Conservation (phyloP, 2,113 vertebrate genomes). For the Erythrolamprus reginae region DNA sequence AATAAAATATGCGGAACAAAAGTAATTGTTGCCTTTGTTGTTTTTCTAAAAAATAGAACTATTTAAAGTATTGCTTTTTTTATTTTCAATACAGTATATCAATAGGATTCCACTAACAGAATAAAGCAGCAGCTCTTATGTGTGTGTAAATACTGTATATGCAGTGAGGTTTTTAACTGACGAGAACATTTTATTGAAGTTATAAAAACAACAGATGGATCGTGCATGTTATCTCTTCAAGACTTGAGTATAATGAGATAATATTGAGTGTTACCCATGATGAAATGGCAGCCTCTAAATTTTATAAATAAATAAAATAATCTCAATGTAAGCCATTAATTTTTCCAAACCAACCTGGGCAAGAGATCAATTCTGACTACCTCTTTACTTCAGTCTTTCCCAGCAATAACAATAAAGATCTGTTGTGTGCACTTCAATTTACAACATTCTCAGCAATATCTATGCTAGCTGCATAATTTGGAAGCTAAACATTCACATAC, state of each 20-base stretch:
- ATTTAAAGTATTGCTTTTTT: not conserved
- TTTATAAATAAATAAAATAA: not conserved
- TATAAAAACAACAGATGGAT: not conserved
- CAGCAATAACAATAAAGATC: not conserved
- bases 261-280: not conserved
- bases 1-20: fast-evolving
- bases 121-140: too few relatives aligned
- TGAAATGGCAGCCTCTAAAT: not conserved
- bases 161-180: not conserved
- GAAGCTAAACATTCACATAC: not conserved
- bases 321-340: not conserved
- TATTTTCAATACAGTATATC: not conserved
- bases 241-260: not conserved
- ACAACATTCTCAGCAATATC: not conserved
- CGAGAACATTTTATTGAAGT: not conserved
- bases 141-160: not conserved
- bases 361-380: not conserved
- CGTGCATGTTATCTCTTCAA: not conserved
- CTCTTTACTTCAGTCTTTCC: not conserved
- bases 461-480: not conserved
- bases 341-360: not conserved
- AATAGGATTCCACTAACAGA: not conserved
- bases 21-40: not conserved
- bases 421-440: not conserved
- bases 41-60: not conserved